These are phyloP conservation scores for Lycorma delicatula DNA, from an alignment of 1,140 invertebrate species.

Conservation along the genomic window DNA sequence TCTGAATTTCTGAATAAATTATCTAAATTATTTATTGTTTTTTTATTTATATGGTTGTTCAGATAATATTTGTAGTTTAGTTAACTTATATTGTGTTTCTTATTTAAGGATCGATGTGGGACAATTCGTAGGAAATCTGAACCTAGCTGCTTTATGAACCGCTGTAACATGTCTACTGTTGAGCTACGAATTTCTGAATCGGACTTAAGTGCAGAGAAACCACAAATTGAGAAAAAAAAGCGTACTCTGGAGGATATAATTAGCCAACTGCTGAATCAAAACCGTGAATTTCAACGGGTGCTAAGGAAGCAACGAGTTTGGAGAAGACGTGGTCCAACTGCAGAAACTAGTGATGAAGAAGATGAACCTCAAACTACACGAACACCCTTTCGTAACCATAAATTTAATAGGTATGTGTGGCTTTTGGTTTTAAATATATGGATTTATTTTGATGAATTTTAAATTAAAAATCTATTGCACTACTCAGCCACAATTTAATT, in stretches of 20 bases:
- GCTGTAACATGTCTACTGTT: slow-evolving; percentile 9
- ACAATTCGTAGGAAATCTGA: slow-evolving; percentile 30
- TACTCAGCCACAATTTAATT: no score
- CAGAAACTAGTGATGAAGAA: slow-evolving; percentile 44
- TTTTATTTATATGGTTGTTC: neutral
- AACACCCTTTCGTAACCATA: neutral
- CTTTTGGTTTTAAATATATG: no score
- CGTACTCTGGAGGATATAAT: slow-evolving; percentile 70
- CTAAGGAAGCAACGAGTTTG: slow-evolving; percentile 57
- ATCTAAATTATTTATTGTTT: neutral
- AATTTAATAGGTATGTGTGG: neutral
- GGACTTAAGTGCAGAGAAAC: slow-evolving; percentile 31
- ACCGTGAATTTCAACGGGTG: slow-evolving; percentile 70
- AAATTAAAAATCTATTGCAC: no score
- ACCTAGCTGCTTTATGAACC: slow-evolving; percentile 8
- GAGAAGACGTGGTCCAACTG: slow-evolving; percentile 45
- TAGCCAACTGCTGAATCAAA: slow-evolving; percentile 71
- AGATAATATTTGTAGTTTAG: neutral
- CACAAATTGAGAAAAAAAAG: slow-evolving; percentile 29
- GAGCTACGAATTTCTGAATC: slow-evolving; percentile 23
- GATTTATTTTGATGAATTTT: no score
- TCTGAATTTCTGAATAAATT: neutral
- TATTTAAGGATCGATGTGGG: slow-evolving; percentile 39
- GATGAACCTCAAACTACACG: slow-evolving; percentile 37
- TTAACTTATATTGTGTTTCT: slow-evolving; percentile 6